Evolutionary conservation across 2,113 vertebrate species (phyloP).

Genomic region (Macrotis lagotis): DNA sequence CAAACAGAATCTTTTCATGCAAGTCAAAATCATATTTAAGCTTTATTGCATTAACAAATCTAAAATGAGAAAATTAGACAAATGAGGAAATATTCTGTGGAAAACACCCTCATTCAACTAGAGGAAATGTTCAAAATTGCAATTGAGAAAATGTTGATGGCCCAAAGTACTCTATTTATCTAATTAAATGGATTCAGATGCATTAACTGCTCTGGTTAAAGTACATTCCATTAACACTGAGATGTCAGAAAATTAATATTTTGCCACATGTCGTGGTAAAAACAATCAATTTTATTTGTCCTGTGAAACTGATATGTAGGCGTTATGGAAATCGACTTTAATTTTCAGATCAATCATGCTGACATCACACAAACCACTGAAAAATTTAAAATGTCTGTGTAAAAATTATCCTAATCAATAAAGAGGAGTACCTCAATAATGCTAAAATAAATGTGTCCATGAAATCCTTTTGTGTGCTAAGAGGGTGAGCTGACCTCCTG

Average conservation of each 20-base stretch:
- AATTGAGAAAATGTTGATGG: constrained; percentile 22
- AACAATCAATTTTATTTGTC: constrained; percentile 52
- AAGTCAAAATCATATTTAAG: constrained; percentile 18
- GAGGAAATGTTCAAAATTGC: constrained; percentile 18
- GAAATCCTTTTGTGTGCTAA: constrained; percentile 27
- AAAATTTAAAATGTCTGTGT: constrained; percentile 50
- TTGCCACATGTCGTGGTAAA: constrained; percentile 47
- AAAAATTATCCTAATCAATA: constrained; percentile 69
- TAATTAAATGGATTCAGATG: constrained; percentile 29
- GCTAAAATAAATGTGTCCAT: neutral
- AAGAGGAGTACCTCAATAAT: constrained; percentile 48
- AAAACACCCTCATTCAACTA: constrained; percentile 13
- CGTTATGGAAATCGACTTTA: constrained; percentile 31
- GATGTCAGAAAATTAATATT: constrained; percentile 54
- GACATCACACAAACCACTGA: constrained; percentile 16
- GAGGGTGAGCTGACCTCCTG: constrained; percentile 19
- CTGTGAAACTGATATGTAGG: constrained; percentile 28
- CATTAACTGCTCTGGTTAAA: constrained; percentile 36
- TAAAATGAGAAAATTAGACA: constrained; percentile 27
- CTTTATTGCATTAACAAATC: constrained; percentile 9
- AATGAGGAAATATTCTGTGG: neutral
- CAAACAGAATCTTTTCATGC: neutral
- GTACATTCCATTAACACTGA: constrained; percentile 13
- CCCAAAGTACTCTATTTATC: constrained; percentile 18
- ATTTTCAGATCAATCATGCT: constrained; percentile 62